Base-by-base conservation (phyloP, 2,113 vertebrate genomes). In the Heterocephalus glaber region DNA sequence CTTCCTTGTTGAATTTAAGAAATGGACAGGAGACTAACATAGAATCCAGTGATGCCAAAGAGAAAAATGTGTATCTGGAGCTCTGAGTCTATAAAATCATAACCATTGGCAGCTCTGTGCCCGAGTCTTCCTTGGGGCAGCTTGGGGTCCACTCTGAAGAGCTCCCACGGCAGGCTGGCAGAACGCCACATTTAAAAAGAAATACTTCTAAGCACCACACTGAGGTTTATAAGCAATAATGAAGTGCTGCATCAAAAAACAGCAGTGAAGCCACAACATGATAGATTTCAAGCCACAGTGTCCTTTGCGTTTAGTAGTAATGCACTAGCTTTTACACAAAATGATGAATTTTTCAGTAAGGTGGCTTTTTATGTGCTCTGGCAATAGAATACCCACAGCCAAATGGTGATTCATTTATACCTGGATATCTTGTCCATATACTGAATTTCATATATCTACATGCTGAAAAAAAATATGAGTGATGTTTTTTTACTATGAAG, bases 111-210 rank as follows among this genome's bases (percentile, higher is more conserved):
- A 74, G 54, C 93, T 92, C 41, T 97, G 95, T 63, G 94, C 68
- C 60, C 30, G 13, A n/a, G 88, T 74, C 86, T 97, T 93, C 79
- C 88, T 88, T 52, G 89, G 0, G 54, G 54, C 60, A 97, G 92
- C 70, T 94, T 72, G 94, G 96, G 65, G 9, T 38, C 72, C 87
- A 89, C 60, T 72, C 93, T 85, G 87, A 60, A 96, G 82, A 72
- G 24, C n/a, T 92, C 66, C 17, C 1, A 28, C 58, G 83, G 76
- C 93, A 97, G 30, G 4, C 79, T 90, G 66, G 79, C 76, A 93
- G 66, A 79, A 86, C 81, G 22, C 76, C 94, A 89, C 65, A 90
- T 95, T 96, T 28, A 70, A 95, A 97, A 97, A 96, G 74, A 97
- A 97, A 58, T 88, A 38, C 58, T 93, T 89, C 83, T 97, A 77